A percentile compares a stretch with the other conserved stretches of the same genome.
Conservation (phyloP, 2,113 vertebrate genomes). For the Macroglossus sobrinus region DNA sequence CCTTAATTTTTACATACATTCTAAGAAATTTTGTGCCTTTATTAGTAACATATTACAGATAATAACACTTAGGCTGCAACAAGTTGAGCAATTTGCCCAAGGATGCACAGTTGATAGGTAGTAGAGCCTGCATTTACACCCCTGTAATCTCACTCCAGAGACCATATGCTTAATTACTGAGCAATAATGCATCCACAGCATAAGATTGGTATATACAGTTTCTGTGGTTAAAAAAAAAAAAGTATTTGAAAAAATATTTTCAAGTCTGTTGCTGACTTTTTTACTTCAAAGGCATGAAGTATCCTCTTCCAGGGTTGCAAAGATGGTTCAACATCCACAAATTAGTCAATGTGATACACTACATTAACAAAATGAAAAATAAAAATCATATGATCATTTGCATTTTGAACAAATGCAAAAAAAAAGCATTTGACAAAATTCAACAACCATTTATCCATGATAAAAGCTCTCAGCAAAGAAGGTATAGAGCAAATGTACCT, state of each 20-base stretch:
- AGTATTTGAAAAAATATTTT: not conserved
- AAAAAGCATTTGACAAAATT: too few species aligned
- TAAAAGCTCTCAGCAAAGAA: too few species aligned
- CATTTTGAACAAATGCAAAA: too few species aligned
- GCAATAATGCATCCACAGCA: not conserved
- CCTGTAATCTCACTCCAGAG: not conserved
- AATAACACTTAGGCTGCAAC: not conserved
- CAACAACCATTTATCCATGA: too few species aligned
- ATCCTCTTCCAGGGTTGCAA: not conserved
- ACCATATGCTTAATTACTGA: not conserved
- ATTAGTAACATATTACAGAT: not conserved
- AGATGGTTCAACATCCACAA: too few species aligned
- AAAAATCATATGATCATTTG: too few species aligned
- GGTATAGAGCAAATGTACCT: too few species aligned
- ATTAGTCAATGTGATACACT: too few species aligned
- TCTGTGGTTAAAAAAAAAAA: not conserved
- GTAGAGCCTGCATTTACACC: not conserved
- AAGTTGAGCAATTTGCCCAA: not conserved
- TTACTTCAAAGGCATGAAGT: constrained; percentile 1
- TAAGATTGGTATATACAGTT: not conserved
- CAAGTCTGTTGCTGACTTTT: not conserved
- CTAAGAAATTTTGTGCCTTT: not conserved
- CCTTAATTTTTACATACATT: not conserved
- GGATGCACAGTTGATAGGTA: not conserved
- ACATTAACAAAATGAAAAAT: too few species aligned